Evolutionary conservation across 2,113 vertebrate species (phyloP).

Genomic region (Podarcis muralis): DNA sequence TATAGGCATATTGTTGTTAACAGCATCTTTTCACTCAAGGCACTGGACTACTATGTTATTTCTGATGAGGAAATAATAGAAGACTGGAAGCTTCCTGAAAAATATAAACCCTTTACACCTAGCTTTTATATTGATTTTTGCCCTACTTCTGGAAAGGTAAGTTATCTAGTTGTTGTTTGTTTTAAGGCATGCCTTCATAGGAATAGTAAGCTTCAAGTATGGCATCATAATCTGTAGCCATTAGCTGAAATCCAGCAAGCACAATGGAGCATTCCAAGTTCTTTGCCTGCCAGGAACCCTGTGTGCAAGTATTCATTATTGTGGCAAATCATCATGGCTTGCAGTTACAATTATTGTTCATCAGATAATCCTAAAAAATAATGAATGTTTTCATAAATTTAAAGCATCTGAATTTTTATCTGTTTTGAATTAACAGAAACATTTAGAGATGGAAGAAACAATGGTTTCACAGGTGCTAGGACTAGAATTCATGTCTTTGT

Average conservation of each 20-base stretch:
- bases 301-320: neutral
- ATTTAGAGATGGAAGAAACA: neutral
- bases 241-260: neutral
- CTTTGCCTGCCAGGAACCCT: neutral
- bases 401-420: neutral
- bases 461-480: neutral
- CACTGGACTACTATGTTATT: constrained; percentile 70
- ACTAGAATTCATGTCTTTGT: neutral
- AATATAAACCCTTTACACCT: constrained; percentile 57
- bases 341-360: neutral
- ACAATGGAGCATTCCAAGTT: neutral
- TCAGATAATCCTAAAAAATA: neutral
- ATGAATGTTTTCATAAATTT: neutral
- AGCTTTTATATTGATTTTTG: constrained; percentile 61
- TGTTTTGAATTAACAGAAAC: fast-evolving
- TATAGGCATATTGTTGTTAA: constrained; percentile 73
- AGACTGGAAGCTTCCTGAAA: constrained; percentile 65
- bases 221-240: neutral
- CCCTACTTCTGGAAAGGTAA: constrained; percentile 57
- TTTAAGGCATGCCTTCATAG: neutral
- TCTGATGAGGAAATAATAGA: constrained; percentile 78
- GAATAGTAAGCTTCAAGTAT: neutral
- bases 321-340: neutral
- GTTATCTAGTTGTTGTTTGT: neutral
- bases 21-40: constrained; percentile 72